phyloP scores from a whole-genome alignment of 2,888 invertebrate species.

The Hyles lineata region DNA sequence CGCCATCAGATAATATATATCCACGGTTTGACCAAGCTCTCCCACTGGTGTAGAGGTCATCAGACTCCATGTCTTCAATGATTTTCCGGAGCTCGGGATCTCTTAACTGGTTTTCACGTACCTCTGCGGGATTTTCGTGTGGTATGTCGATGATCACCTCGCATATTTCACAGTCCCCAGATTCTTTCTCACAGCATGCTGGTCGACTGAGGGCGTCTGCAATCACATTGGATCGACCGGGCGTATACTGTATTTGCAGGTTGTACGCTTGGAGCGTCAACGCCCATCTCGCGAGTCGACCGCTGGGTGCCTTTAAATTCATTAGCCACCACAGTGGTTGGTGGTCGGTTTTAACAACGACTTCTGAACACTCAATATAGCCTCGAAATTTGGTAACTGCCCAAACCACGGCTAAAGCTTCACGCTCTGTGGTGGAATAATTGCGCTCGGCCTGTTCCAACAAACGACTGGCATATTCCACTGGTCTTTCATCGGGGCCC shows the following conservation, averaged over 20 bases:
- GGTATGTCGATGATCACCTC: not conserved
- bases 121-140: not conserved
- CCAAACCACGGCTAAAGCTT: not conserved
- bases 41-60: no score
- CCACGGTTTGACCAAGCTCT: not conserved
- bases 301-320: not conserved
- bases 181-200: no score
- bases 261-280: not conserved
- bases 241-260: not conserved
- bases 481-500: constrained; percentile 29
- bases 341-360: not conserved
- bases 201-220: no score
- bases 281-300: not conserved
- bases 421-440: not conserved
- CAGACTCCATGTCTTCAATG: no score
- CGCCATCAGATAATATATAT: not conserved
- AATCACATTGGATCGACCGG: not conserved
- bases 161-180: not conserved
- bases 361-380: not conserved
- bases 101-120: not conserved
- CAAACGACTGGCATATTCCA: not conserved
- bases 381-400: not conserved
- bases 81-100: no score
- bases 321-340: not conserved
- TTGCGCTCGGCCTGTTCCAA: not conserved